Conservation (phyloP, 2,888 invertebrate species). For the Trichopoda pennipes region DNA sequence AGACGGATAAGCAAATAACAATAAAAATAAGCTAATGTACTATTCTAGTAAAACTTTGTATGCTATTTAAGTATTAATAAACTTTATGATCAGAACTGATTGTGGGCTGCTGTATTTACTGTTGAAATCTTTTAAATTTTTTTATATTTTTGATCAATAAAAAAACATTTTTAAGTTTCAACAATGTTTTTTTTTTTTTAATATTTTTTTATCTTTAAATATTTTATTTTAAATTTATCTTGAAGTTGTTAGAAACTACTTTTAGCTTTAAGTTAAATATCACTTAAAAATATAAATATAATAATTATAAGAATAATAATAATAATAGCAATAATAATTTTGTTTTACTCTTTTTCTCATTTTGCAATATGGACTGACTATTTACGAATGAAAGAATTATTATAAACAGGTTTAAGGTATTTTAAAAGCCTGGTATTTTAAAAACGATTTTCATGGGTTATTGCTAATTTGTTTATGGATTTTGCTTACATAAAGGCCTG, state of each 20-base stretch:
- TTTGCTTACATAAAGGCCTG: conserved; percentile 11
- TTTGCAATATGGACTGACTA: conserved; percentile 53
- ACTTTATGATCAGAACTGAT: too few species aligned
- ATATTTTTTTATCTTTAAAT: conserved; percentile 50
- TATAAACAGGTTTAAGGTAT: conserved; percentile 25
- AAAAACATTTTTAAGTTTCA: conserved; percentile 56
- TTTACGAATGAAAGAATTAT: conserved; percentile 44
- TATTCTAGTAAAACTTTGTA: too few species aligned
- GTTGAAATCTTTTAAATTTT: too few species aligned
- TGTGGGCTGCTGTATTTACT: too few species aligned
- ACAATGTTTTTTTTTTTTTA: conserved; percentile 60
- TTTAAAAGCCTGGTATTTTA: conserved; percentile 33
- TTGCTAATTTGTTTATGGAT: conserved; percentile 15
- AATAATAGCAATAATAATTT: conserved; percentile 54
- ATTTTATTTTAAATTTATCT: conserved; percentile 53
- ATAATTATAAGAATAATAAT: conserved; percentile 54
- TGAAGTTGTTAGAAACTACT: conserved; percentile 65
- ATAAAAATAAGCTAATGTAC: too few species aligned
- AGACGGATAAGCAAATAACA: too few species aligned
- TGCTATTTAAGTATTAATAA: too few species aligned
- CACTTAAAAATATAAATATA: conserved; percentile 63
- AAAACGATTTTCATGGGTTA: conserved; percentile 44
- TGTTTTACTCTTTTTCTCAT: conserved; percentile 29
- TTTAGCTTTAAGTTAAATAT: conserved; percentile 69
- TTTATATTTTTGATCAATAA: not conserved